These are phyloP conservation scores for Sternotherus odoratus DNA, from an alignment of 2,797 vertebrate species.

Conservation along the genomic window DNA sequence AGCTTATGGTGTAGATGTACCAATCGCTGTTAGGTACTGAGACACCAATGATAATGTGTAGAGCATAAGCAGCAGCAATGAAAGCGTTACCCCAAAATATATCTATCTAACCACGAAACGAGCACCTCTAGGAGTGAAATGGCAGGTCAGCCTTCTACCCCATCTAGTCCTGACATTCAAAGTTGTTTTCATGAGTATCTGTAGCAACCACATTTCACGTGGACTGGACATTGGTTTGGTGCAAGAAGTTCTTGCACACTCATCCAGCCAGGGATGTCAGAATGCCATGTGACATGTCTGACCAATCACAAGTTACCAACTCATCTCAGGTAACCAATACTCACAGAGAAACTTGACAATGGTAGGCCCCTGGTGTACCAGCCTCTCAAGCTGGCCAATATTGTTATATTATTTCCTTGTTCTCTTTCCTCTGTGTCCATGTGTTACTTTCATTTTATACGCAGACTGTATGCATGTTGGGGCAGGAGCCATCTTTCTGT, in stretches of 20 bases:
- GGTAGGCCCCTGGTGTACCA: no score
- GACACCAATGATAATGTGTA: not conserved
- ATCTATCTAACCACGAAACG: not conserved
- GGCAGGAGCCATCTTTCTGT: not conserved
- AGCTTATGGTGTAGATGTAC: accelerated
- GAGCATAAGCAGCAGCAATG: not conserved
- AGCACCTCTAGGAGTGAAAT: not conserved
- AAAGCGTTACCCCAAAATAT: not conserved
- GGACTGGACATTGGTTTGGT: conserved; percentile 14
- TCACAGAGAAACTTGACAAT: not conserved
- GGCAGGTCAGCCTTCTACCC: not conserved
- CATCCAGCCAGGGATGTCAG: not conserved
- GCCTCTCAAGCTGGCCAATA: not conserved
- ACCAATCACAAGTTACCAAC: accelerated
- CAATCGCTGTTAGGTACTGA: not conserved
- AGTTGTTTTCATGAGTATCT: not conserved
- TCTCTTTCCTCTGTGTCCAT: not conserved
- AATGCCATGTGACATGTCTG: not conserved
- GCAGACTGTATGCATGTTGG: not conserved
- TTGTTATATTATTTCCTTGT: not conserved
- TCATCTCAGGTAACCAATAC: not conserved
- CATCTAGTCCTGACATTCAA: not conserved
- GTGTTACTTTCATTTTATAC: not conserved
- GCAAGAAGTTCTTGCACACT: not conserved
- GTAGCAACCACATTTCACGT: not conserved